Evolutionary conservation across 2,797 vertebrate genomes (phyloP), one percentile per base, ranked within the genome.

Genomic region (Notamacropus eugenii): DNA sequence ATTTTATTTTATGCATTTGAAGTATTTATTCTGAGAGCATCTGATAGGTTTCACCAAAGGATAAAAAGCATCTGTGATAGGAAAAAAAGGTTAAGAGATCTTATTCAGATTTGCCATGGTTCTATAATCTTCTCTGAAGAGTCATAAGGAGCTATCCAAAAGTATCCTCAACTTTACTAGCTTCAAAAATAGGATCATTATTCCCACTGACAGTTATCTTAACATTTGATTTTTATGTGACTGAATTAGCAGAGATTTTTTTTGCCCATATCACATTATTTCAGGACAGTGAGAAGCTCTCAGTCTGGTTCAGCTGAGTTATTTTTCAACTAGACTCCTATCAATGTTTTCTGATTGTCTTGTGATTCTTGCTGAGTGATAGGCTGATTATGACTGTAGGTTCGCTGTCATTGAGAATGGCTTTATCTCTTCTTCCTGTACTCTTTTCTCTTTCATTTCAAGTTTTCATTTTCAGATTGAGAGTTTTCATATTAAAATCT

Each of bases 351-450:
- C 57, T 55, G 92, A 50, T n/a, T 74, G 58, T 82, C 87, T n/a
- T 19, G 9, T 0, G 0, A 28, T 5, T 90, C 74, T 91, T 50
- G 0, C 5, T 19, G 52, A 54, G 87, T n/a, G 13, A n/a, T 19
- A 22, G 11, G 54, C 11, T 54, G 56, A 82, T 94, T 56, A 91
- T 52, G n/a, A 11, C 0, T 0, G 56, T 1, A 31, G 10, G 0
- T 0, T 52, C 14, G 6, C 40, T 67, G 19, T 90, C 14, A 50
- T 57, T 22, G 3, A 93, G 52, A 27, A n/a, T 2, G 4, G 22
- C n/a, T 14, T 27, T 54, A 29, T 22, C 55, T 82, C 52, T 94
- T 28, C 40, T 58, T 94, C 93, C 93, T 92, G 31, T 62, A 82
- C 74, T 82, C 8, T 24, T 92, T 92, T 96, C 62, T 58, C 57